These are phyloP conservation scores for Ceratosolen solmsi DNA, from an alignment of 1,140 invertebrate genomes.

Conservation along the genomic window DNA sequence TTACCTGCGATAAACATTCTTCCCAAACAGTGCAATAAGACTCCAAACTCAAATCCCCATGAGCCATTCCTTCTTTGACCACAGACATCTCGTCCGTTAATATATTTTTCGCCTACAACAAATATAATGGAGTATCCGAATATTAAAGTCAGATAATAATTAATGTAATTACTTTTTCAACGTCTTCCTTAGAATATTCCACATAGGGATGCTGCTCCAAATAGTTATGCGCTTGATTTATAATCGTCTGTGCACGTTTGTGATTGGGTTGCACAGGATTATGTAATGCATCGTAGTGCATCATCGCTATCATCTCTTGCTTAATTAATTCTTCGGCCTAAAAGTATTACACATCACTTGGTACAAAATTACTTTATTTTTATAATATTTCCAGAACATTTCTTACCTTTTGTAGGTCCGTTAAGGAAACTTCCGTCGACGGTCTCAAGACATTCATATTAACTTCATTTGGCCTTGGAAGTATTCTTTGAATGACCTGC, in stretches of 20 bases:
- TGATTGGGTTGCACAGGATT: slow-evolving; percentile 76
- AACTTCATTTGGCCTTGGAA: slow-evolving; percentile 91
- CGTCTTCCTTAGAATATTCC: slow-evolving; percentile 81
- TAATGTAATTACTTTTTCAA: slow-evolving; percentile 69
- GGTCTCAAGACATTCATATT: slow-evolving; percentile 88
- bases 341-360: too few relatives aligned
- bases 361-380: too few relatives aligned
- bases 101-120: slow-evolving; percentile 76
- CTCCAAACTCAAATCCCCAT: slow-evolving; percentile 93
- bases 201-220: slow-evolving; percentile 91
- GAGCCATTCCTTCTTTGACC: slow-evolving; percentile 94
- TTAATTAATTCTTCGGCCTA: slow-evolving; percentile 98
- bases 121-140: slow-evolving; percentile 12
- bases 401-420: slow-evolving; percentile 86
- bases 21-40: slow-evolving; percentile 97
- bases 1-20: slow-evolving; percentile 89
- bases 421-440: slow-evolving; percentile 79
- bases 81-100: slow-evolving; percentile 89
- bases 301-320: slow-evolving; percentile 96
- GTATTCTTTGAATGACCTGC: slow-evolving; percentile 88
- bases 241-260: slow-evolving; percentile 66
- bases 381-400: too few relatives aligned
- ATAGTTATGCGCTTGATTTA: slow-evolving; percentile 82
- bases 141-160: background rate
- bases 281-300: slow-evolving; percentile 89